These are phyloP conservation scores for Drosophila seguyi DNA, from an alignment of 1,140 invertebrate species.

Conservation along the genomic window DNA sequence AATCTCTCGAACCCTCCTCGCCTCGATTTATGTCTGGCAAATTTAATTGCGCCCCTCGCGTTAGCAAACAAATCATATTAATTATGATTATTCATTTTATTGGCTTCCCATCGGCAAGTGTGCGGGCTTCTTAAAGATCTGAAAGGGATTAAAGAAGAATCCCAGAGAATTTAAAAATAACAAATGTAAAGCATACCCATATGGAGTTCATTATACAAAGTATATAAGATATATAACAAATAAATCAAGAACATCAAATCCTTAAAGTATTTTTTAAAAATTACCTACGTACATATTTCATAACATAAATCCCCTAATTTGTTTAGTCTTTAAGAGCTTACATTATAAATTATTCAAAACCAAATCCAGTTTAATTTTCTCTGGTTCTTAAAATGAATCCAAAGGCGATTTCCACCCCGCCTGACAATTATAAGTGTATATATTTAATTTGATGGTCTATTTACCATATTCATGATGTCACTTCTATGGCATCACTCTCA, in stretches of 20 bases:
- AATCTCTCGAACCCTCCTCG: slow-evolving; percentile 33
- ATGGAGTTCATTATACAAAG: too few species aligned
- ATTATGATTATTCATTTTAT: slow-evolving; percentile 68
- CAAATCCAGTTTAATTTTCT: slow-evolving; percentile 22
- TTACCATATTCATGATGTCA: slow-evolving; percentile 56
- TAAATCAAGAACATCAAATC: background rate
- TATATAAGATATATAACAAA: too few species aligned
- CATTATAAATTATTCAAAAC: slow-evolving; percentile 27
- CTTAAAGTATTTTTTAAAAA: background rate
- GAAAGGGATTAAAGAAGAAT: background rate
- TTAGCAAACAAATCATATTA: slow-evolving; percentile 71
- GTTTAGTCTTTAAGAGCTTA: background rate
- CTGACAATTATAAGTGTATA: slow-evolving; percentile 50
- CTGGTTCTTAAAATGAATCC: slow-evolving; percentile 17
- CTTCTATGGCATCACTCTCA: slow-evolving; percentile 35
- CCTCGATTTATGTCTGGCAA: slow-evolving; percentile 67
- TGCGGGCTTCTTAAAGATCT: slow-evolving; percentile 7
- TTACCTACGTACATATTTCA: background rate
- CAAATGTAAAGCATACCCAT: background rate
- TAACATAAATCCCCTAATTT: background rate
- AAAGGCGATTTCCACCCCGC: slow-evolving; percentile 17
- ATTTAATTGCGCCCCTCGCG: slow-evolving; percentile 72
- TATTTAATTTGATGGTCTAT: slow-evolving; percentile 53
- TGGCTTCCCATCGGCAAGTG: slow-evolving; percentile 59
- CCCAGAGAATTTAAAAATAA: too few species aligned